phyloP scores from a whole-genome alignment of 2,888 invertebrate species.

The Cactoblastis cactorum region DNA sequence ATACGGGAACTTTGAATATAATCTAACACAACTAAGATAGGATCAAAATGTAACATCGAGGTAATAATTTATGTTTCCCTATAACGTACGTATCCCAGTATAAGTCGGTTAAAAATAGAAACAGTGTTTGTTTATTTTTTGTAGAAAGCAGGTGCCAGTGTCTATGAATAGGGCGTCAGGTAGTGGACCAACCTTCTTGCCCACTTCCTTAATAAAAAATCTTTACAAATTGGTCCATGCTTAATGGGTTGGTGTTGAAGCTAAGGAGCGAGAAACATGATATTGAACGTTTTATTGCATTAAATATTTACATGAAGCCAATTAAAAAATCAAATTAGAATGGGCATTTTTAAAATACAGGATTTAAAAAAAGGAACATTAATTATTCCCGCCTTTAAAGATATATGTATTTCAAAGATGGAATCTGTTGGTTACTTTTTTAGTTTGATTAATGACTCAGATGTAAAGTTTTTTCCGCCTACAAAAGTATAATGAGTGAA shows the following conservation, averaged over 20 bases:
- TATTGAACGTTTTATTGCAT: constrained; percentile 32
- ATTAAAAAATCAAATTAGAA: constrained; percentile 15
- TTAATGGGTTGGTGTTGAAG: constrained; percentile 52
- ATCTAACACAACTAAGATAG: background rate
- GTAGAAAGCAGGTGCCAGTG: constrained; percentile 62
- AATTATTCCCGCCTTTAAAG: constrained; percentile 46
- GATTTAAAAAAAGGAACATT: constrained; percentile 16
- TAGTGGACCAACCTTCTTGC: constrained; percentile 57
- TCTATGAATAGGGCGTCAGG: constrained; percentile 44
- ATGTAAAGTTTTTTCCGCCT: constrained; percentile 43
- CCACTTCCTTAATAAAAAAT: constrained; percentile 64
- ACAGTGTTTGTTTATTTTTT: constrained; percentile 63
- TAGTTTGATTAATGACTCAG: constrained; percentile 56
- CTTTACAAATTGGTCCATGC: constrained; percentile 43
- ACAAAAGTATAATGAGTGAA: constrained; percentile 27
- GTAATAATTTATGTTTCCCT: constrained; percentile 52
- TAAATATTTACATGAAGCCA: constrained; percentile 23
- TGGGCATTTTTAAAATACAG: constrained; percentile 19
- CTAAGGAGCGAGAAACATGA: constrained; percentile 37
- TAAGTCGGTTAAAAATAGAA: constrained; percentile 54
- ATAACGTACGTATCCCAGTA: constrained; percentile 36
- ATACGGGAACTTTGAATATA: too few relatives aligned
- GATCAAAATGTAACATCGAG: constrained; percentile 37
- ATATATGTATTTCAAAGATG: constrained; percentile 47
- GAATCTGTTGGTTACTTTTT: constrained; percentile 43